These are phyloP conservation scores for Apodemia duryi DNA, from an alignment of 2,888 invertebrate genomes.

Conservation along the genomic window DNA sequence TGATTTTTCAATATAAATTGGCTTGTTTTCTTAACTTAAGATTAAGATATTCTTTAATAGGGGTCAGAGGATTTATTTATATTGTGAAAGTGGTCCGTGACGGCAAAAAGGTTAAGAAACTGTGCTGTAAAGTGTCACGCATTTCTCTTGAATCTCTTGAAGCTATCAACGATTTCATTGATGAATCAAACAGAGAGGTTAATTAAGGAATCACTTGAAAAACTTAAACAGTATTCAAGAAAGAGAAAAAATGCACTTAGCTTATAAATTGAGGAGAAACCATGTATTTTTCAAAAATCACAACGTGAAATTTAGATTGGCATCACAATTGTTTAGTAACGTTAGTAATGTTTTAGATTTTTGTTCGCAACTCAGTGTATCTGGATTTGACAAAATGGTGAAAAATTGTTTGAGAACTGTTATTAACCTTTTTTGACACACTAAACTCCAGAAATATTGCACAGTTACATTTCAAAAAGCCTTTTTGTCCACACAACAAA, in stretches of 20 bases:
- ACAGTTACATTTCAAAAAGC: neutral
- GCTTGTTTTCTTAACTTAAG: constrained; percentile 1
- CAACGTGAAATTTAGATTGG: no score
- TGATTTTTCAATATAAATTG: constrained; percentile 1
- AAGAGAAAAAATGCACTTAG: no score
- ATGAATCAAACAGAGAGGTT: no score
- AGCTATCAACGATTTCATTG: no score
- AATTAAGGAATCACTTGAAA: no score
- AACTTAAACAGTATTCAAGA: no score
- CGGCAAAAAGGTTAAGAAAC: constrained; percentile 15
- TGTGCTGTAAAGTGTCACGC: neutral
- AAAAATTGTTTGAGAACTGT: neutral
- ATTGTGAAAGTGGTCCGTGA: constrained; percentile 9
- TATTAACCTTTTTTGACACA: neutral
- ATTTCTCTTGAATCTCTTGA: no score
- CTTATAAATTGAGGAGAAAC: no score
- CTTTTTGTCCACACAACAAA: neutral
- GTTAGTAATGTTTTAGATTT: neutral
- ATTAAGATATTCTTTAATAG: constrained; percentile 6
- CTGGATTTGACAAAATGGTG: neutral
- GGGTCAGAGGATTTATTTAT: neutral
- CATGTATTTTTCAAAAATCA: no score
- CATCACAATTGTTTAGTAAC: neutral
- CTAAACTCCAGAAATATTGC: neutral
- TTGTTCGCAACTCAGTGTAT: neutral